A percentile compares a stretch with the other conserved stretches of the same genome.
Conservation (phyloP, 2,888 invertebrate species). For the Siphonodentalium dalli region DNA sequence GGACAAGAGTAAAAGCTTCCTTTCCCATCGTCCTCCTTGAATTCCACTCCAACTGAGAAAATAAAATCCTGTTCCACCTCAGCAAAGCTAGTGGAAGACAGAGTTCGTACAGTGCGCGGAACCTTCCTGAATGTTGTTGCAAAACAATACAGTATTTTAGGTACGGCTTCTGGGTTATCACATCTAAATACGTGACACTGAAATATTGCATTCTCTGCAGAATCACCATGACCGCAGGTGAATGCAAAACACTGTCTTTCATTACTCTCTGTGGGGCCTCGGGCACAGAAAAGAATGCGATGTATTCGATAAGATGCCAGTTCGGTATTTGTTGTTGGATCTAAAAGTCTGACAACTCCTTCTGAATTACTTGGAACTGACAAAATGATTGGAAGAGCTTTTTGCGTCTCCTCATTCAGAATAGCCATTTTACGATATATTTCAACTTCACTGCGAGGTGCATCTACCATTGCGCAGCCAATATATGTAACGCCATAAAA, state of each 20-base stretch:
- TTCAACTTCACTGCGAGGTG: conserved; percentile 90
- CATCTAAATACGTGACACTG: conserved; percentile 98
- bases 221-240: conserved; percentile 94
- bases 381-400: conserved; percentile 86
- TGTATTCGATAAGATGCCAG: conserved; percentile 90
- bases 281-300: conserved; percentile 92
- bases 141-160: conserved; percentile 76
- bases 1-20: conserved; percentile 79
- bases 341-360: conserved; percentile 84
- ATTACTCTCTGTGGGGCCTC: conserved; percentile 78
- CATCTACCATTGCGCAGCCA: conserved; percentile 88
- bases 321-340: conserved; percentile 80
- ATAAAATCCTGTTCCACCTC: conserved; percentile 73
- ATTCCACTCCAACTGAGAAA: conserved; percentile 90
- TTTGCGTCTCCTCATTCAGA: conserved; percentile 81
- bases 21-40: conserved; percentile 69
- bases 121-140: conserved; percentile 92
- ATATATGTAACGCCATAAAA: conserved; percentile 93
- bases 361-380: conserved; percentile 92
- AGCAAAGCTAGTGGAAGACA: conserved; percentile 25
- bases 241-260: conserved; percentile 97
- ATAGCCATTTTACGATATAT: conserved; percentile 93
- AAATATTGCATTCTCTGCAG: conserved; percentile 85
- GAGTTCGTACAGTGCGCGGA: conserved; percentile 66
- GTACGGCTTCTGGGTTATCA: conserved; percentile 91